Percentiles rank a stretch among this genome's conserved stretches.
Evolutionary conservation across 2,888 invertebrate species (phyloP).

Genomic region (Lasioglossum pauxillum): DNA sequence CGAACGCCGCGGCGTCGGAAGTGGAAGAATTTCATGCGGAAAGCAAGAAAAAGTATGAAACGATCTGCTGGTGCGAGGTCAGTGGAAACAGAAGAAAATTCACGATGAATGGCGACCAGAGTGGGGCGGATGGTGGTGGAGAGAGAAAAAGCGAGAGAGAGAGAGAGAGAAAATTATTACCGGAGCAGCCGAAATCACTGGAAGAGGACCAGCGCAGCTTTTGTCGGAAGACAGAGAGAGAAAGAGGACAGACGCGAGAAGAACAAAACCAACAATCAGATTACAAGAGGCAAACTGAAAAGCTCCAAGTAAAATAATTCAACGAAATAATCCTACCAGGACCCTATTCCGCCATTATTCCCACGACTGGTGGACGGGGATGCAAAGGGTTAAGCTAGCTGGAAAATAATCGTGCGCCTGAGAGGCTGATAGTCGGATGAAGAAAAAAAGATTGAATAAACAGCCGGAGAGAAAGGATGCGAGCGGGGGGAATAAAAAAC

Average conservation of each 20-base stretch:
- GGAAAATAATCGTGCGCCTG: slow-evolving; percentile 12
- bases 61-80: neutral
- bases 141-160: neutral
- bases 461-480: neutral
- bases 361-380: neutral
- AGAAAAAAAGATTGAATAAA: neutral
- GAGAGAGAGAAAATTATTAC: neutral
- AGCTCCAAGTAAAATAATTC: slow-evolving; percentile 8
- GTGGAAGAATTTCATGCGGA: neutral
- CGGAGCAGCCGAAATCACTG: neutral
- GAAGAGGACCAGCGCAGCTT: neutral
- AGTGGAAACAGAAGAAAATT: neutral
- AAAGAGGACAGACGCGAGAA: neutral
- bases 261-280: slow-evolving; percentile 12
- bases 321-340: slow-evolving; percentile 13
- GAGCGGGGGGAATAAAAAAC: neutral
- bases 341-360: slow-evolving; percentile 4
- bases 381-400: slow-evolving; percentile 7
- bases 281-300: slow-evolving; percentile 8
- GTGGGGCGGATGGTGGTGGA: neutral
- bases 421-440: neutral
- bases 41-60: neutral
- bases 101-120: neutral
- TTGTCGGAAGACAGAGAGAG: neutral
- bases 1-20: neutral